phyloP scores from a whole-genome alignment of 2,797 vertebrate species.

The Triplophysa yarkandensis region DNA sequence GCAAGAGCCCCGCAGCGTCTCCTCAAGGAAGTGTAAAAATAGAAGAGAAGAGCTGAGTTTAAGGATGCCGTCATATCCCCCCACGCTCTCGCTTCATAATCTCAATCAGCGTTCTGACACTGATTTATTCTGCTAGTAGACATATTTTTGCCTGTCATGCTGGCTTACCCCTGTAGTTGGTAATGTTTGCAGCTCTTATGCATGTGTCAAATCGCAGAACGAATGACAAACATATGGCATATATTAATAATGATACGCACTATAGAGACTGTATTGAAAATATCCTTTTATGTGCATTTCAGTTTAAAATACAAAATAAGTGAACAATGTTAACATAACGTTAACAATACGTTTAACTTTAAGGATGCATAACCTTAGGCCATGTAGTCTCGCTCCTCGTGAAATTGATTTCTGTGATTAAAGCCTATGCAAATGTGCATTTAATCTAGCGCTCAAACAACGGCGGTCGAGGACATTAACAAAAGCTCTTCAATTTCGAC shows the following conservation, averaged over 20 bases:
- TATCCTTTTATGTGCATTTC: slow-evolving; percentile 47
- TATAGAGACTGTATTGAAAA: slow-evolving; percentile 67
- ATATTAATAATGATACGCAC: slow-evolving; percentile 65
- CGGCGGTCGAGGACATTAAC: background rate
- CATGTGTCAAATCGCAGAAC: slow-evolving; percentile 59
- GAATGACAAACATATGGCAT: slow-evolving; percentile 67
- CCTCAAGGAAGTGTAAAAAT: slow-evolving; percentile 33
- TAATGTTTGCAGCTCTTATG: slow-evolving; percentile 56
- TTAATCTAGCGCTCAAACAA: slow-evolving; percentile 45
- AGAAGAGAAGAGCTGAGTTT: slow-evolving; percentile 24
- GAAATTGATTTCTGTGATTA: slow-evolving; percentile 59
- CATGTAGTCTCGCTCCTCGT: background rate
- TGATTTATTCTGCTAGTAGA: slow-evolving; percentile 72
- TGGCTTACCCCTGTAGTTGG: slow-evolving; percentile 52
- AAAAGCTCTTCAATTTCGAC: slow-evolving; percentile 13
- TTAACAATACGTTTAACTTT: slow-evolving; percentile 17
- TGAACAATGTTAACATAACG: slow-evolving; percentile 30
- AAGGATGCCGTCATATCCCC: slow-evolving; percentile 16
- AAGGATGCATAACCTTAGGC: background rate
- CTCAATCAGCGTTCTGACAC: slow-evolving; percentile 67
- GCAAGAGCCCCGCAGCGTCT: slow-evolving; percentile 17
- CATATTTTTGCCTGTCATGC: slow-evolving; percentile 63
- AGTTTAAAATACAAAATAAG: background rate
- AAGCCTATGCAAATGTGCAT: slow-evolving; percentile 48
- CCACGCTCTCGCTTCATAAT: slow-evolving; percentile 31